Evolutionary conservation across 2,113 vertebrate genomes (phyloP).

Genomic region (Leucoraja erinaceus): DNA sequence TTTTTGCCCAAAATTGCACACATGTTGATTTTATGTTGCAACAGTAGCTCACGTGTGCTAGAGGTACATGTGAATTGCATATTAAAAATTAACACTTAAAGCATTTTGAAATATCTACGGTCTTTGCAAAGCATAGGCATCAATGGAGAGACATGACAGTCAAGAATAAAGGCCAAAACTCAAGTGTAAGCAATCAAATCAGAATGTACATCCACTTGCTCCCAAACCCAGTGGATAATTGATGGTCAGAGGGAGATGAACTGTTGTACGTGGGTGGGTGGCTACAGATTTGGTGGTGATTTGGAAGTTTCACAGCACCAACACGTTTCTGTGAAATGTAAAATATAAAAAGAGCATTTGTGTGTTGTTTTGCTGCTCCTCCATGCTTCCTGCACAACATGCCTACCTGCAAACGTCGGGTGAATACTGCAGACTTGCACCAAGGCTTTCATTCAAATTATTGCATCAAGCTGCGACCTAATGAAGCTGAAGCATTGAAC

Average conservation of each 20-base stretch:
- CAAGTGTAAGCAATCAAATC: neutral
- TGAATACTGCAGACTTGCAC: neutral
- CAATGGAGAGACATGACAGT: neutral
- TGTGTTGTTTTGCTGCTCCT: neutral
- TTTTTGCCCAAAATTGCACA: too few species aligned
- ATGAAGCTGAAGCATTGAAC: neutral
- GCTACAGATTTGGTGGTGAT: neutral
- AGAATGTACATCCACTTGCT: neutral
- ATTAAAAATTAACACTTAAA: neutral
- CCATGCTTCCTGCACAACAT: neutral
- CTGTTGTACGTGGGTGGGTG: neutral
- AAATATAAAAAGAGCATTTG: neutral
- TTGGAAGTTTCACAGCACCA: neutral
- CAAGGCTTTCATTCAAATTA: neutral
- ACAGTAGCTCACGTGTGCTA: neutral
- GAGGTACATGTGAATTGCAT: neutral
- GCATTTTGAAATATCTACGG: neutral
- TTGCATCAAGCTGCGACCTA: conserved; percentile 13
- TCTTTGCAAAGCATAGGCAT: neutral
- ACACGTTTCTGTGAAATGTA: neutral
- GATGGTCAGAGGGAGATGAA: neutral
- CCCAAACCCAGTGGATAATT: neutral
- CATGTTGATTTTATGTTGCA: neutral
- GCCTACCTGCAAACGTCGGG: neutral
- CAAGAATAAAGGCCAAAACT: neutral